Evolutionary conservation across 53 echinoderm and acorn worm species (phyloP).

Genomic region (Actinopyga echinites): DNA sequence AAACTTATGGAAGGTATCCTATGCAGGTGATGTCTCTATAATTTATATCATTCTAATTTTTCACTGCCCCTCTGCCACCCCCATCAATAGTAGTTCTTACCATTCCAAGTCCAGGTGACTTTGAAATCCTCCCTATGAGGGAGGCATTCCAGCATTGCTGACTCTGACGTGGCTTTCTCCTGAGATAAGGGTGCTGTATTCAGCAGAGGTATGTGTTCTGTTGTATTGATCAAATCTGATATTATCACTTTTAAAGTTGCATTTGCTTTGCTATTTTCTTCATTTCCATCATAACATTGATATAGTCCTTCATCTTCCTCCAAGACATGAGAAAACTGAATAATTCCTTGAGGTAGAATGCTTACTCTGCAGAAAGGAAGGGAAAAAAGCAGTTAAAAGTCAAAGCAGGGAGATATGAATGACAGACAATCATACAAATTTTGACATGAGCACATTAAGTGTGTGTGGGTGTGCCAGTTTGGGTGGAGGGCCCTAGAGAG

Average conservation of each 20-base stretch:
- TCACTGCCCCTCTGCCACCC: too few relatives aligned
- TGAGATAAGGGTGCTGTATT: neutral
- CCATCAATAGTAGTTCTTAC: neutral
- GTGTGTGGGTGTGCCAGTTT: too few relatives aligned
- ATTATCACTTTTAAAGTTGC: neutral
- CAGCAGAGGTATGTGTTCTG: neutral
- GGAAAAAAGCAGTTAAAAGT: neutral
- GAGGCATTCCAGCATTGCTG: constrained; percentile 24
- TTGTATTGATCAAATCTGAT: neutral
- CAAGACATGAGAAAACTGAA: constrained; percentile 1
- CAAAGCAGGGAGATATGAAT: too few relatives aligned
- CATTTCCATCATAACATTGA: neutral
- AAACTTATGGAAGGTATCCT: too few relatives aligned
- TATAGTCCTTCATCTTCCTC: neutral
- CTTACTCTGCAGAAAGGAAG: neutral
- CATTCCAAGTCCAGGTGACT: constrained; percentile 8
- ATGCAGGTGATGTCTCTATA: too few relatives aligned
- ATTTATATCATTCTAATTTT: too few relatives aligned
- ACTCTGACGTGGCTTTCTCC: neutral
- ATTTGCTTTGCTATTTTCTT: neutral
- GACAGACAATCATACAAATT: too few relatives aligned
- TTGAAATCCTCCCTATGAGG: neutral
- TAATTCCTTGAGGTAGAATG: constrained; percentile 37
- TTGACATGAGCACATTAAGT: too few relatives aligned
- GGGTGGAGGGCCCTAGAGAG: too few relatives aligned